These are phyloP conservation scores for Malurus splendens DNA, from an alignment of 2,797 vertebrate genomes.

Conservation along the genomic window DNA sequence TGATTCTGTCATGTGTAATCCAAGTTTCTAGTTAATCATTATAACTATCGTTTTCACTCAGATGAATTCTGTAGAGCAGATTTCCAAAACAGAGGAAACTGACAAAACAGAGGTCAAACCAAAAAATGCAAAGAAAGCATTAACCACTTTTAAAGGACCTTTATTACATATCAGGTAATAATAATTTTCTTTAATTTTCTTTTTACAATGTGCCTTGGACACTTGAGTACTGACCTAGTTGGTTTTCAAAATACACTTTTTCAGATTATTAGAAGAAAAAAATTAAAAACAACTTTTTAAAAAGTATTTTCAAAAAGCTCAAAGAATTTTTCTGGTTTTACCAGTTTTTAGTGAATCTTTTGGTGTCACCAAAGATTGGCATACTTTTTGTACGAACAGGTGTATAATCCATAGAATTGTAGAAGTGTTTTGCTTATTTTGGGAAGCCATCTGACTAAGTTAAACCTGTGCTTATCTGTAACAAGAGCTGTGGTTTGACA, in stretches of 20 bases:
- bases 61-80: slow-evolving; percentile 84
- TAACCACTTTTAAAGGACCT: slow-evolving; percentile 88
- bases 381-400: neutral
- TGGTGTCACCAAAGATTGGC: neutral
- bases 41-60: slow-evolving; percentile 59
- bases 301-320: neutral
- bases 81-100: slow-evolving; percentile 79
- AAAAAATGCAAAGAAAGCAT: slow-evolving; percentile 84
- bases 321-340: neutral
- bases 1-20: neutral
- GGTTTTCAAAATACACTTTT: neutral
- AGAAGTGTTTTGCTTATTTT: neutral
- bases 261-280: neutral
- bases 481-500: neutral
- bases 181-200: neutral
- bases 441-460: neutral
- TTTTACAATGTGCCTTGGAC: neutral
- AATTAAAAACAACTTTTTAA: neutral
- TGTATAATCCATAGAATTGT: neutral
- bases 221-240: neutral
- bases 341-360: neutral
- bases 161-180: slow-evolving; percentile 92
- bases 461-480: neutral
- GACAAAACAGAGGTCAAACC: slow-evolving; percentile 82
- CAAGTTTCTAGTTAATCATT: slow-evolving; percentile 15